Conservation (phyloP, 2,888 invertebrate species). For the Acrobasis repandana region DNA sequence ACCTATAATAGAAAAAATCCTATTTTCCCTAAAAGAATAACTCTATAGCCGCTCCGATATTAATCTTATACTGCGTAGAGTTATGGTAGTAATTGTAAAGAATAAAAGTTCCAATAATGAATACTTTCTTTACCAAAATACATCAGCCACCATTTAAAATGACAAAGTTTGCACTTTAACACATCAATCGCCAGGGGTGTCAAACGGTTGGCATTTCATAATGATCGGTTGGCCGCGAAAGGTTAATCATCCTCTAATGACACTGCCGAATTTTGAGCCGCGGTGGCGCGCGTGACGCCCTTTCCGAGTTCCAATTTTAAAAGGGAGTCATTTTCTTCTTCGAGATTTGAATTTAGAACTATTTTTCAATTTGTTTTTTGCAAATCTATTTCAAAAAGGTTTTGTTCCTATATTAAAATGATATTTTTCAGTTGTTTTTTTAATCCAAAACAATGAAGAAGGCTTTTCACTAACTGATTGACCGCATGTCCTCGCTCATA, state of each 20-base stretch:
- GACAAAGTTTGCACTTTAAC: constrained; percentile 43
- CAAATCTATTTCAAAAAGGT: too few relatives aligned
- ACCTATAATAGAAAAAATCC: too few relatives aligned
- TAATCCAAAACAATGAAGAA: neutral
- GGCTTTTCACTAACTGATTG: too few relatives aligned
- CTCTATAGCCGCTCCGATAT: too few relatives aligned
- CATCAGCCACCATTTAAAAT: constrained; percentile 32
- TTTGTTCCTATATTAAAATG: too few relatives aligned
- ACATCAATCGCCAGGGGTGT: constrained; percentile 46
- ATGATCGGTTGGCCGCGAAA: constrained; percentile 59
- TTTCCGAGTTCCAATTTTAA: constrained; percentile 16
- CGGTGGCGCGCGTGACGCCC: constrained; percentile 29
- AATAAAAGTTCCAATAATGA: neutral
- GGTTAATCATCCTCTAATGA: constrained; percentile 80
- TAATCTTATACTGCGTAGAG: too few relatives aligned
- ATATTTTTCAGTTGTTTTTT: neutral
- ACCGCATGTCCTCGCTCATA: neutral
- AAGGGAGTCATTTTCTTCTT: constrained; percentile 15
- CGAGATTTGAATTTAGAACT: constrained; percentile 4
- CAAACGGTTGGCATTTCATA: constrained; percentile 70
- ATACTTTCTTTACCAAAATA: neutral
- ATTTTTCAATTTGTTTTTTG: constrained; percentile 4
- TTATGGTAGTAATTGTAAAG: too few relatives aligned
- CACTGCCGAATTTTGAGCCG: constrained; percentile 52
- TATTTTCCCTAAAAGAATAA: too few relatives aligned